These are phyloP conservation scores for Gallinago nigripennis DNA, from an alignment of 2,797 vertebrate species.

Conservation along the genomic window DNA sequence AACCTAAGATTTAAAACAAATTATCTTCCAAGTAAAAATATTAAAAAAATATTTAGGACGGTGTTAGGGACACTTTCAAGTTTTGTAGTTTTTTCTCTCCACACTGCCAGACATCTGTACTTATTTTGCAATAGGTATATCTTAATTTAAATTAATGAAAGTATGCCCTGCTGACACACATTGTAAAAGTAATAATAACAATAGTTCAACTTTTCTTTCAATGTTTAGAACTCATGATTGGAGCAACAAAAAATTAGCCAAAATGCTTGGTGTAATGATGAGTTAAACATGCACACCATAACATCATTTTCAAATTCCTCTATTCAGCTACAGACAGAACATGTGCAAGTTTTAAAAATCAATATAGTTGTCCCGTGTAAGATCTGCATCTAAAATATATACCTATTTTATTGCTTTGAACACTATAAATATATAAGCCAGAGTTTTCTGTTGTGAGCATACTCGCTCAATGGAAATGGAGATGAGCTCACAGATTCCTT, in stretches of 20 bases:
- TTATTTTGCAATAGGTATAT: background rate
- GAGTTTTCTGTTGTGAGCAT: background rate
- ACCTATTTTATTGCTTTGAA: background rate
- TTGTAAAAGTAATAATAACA: background rate
- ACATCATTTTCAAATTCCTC: background rate
- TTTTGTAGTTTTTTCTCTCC: background rate
- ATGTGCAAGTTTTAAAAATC: background rate
- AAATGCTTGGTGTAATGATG: background rate
- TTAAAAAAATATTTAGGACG: background rate
- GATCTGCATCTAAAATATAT: background rate
- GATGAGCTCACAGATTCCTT: background rate
- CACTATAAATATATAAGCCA: background rate
- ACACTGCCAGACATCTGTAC: background rate
- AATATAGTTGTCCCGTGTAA: background rate
- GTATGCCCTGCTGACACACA: background rate
- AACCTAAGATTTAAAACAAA: background rate
- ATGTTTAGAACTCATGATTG: rapidly evolving
- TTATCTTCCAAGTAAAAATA: background rate
- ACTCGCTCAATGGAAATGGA: background rate
- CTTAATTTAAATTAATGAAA: background rate
- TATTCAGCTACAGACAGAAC: background rate
- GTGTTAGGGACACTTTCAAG: background rate
- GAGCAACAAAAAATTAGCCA: background rate
- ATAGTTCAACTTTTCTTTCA: background rate
- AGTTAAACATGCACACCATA: background rate